Conservation (phyloP, 2,888 invertebrate genomes). For the Sycophila texana region DNA sequence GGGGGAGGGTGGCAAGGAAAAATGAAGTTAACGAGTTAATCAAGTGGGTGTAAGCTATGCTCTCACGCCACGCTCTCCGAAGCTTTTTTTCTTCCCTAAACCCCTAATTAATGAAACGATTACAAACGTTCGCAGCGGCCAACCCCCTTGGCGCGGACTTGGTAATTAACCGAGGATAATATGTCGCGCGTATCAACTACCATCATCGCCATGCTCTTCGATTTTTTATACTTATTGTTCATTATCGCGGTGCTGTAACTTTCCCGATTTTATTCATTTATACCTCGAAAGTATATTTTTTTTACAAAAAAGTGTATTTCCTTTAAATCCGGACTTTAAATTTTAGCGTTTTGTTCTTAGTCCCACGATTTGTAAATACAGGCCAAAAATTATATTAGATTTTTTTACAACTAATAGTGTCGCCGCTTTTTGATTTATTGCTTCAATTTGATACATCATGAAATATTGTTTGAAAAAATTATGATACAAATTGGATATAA, state of each 20-base stretch:
- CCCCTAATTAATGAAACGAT: slow-evolving; percentile 23
- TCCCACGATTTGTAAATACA: no score
- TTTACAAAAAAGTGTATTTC: no score
- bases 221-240: background rate
- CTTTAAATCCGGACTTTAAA: no score
- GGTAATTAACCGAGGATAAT: slow-evolving; percentile 53
- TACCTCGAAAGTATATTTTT: no score
- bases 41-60: background rate
- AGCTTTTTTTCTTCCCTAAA: background rate
- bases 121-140: background rate
- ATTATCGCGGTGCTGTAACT: background rate
- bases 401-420: no score
- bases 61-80: background rate
- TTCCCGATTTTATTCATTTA: background rate
- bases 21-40: slow-evolving; percentile 26
- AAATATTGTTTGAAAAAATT: no score
- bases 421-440: no score
- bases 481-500: no score
- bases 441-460: no score
- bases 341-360: no score
- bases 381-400: no score
- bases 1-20: background rate
- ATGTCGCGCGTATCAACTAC: slow-evolving; percentile 35
- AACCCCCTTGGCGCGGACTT: background rate
- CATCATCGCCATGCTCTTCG: background rate